Base-by-base conservation (phyloP, 2,797 vertebrate genomes). In the Dendrocincla fuliginosa region DNA sequence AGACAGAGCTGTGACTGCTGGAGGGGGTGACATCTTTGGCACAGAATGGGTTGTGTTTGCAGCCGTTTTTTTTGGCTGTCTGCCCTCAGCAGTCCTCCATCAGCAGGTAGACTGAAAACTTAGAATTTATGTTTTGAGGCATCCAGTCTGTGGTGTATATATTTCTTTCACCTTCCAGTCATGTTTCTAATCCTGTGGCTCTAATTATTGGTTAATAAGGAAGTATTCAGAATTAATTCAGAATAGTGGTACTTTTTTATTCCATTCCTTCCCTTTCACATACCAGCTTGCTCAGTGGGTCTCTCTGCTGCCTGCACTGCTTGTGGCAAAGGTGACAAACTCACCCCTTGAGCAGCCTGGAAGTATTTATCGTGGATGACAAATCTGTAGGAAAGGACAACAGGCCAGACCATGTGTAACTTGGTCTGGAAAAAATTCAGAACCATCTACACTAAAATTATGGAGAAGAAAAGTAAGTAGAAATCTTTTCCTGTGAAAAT, bases 281-380 rank as follows among this genome's bases (percentile, higher is more conserved):
- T 12, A 10, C 22, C 3, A 7, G 22, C 6, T 6, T 52, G 35
- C 18, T 37, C 63, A 70, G n/a, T 0, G 0, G 57, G 50, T 22
- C 33, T 71, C 11, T 30, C 33, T 42, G 9, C 91, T 91, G 49
- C 50, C 57, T 35, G 18, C 13, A 2, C 22, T 65, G 23, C 80
- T 86, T 37, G n/a, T 23, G n/a, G 47, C 2, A 24, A 64, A 78
- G 67, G 57, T 78, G 73, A 33, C 47, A 88, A 78, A 88, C 23
- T 33, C 41, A 35, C 50, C 41, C 39, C 52, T 69, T 59, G 59
- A 65, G 28, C 37, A 86, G 5, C 2, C 1, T 41, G 50, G 42
- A 93, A 71, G 15, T 16, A 32, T 44, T 83, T 60, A 19, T 14
- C 19, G 4, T 30, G 22, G 75, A 64, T 56, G 56, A n/a, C 24